These are phyloP conservation scores for Donacobius atricapilla DNA, from an alignment of 2,113 vertebrate genomes.

Conservation along the genomic window DNA sequence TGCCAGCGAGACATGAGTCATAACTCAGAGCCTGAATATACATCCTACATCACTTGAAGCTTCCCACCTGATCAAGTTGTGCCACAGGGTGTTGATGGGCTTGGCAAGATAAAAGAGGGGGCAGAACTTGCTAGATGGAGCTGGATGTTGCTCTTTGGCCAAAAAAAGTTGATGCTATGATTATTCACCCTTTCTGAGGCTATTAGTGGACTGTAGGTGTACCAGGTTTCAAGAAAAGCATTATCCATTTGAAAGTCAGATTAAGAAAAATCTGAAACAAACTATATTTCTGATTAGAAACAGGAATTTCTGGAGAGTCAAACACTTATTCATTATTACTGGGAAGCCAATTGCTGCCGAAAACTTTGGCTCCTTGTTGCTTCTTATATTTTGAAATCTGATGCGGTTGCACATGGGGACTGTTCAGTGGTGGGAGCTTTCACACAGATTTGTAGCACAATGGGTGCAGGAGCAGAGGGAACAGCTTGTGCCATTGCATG, in stretches of 20 bases:
- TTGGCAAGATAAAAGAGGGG: not conserved
- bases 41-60: not conserved
- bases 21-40: not conserved
- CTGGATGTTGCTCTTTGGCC: not conserved
- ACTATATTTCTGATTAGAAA: not conserved
- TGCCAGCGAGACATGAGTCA: not conserved
- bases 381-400: not conserved
- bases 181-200: conserved; percentile 25
- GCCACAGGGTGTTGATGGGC: not conserved
- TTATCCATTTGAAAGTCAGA: not conserved
- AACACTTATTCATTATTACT: not conserved
- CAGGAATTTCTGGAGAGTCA: not conserved
- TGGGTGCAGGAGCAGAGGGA: not conserved
- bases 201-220: not conserved
- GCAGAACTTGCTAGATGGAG: not conserved
- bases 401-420: not conserved
- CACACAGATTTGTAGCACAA: not conserved
- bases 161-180: not conserved
- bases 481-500: not conserved
- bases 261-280: not conserved
- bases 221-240: not conserved
- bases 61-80: not conserved
- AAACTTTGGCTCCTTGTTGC: not conserved
- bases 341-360: not conserved
- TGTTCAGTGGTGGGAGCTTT: not conserved